Percentiles rank a stretch among this genome's conserved stretches.
phyloP scores from a whole-genome alignment of 1,140 invertebrate species.

The Acromyrmex charruanus region DNA sequence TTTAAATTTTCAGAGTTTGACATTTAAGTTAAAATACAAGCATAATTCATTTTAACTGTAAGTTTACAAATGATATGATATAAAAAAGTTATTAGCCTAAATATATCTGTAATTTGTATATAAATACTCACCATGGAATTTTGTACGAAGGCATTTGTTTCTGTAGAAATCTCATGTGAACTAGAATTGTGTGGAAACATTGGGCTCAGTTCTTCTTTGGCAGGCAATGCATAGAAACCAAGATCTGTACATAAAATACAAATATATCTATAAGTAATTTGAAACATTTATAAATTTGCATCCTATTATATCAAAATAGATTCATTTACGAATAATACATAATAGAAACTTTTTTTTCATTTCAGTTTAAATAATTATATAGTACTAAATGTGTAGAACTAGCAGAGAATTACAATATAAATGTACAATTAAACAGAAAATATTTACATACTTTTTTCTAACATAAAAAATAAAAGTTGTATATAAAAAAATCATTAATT shows the following conservation, averaged over 20 bases:
- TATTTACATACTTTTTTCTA: background rate
- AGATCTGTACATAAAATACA: conserved; percentile 83
- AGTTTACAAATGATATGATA: conserved; percentile 1
- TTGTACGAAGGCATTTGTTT: conserved; percentile 89
- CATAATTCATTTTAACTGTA: conserved; percentile 19
- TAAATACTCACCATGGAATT: conserved; percentile 86
- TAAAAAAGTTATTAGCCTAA: background rate
- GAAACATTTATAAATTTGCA: background rate
- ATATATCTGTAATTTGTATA: background rate
- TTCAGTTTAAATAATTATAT: background rate
- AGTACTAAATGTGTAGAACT: background rate
- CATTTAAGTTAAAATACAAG: background rate
- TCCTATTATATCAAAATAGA: background rate
- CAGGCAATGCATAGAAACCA: conserved; percentile 89
- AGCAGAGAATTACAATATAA: background rate
- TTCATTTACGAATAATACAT: background rate
- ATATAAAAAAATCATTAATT: background rate
- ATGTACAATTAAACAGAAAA: background rate
- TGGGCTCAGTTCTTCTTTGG: conserved; percentile 89
- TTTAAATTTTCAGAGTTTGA: background rate
- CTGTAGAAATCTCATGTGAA: conserved; percentile 89
- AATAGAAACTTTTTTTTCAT: background rate
- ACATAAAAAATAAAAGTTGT: background rate
- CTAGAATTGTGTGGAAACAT: conserved; percentile 89
- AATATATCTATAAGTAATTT: background rate